Evolutionary conservation across 2,888 invertebrate genomes (phyloP).

Genomic region (Xestia sexstrigata): DNA sequence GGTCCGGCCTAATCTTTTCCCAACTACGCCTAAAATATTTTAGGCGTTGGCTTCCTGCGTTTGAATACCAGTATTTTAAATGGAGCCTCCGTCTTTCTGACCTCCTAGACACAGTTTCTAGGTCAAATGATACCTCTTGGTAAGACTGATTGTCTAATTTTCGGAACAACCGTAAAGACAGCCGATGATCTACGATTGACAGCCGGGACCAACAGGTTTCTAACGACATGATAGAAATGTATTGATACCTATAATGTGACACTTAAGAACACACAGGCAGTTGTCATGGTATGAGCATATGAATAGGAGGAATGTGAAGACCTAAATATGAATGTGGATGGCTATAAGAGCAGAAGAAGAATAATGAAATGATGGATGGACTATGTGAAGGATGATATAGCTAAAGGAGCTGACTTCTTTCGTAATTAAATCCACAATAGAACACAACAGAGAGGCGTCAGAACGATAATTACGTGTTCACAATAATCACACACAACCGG

Average conservation of each 20-base stretch:
- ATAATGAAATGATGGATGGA: background rate
- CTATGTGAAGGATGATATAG: background rate
- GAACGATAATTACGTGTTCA: constrained; percentile 8
- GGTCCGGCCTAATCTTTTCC: background rate
- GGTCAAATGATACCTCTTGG: background rate
- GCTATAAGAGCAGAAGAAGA: background rate
- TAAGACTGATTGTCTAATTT: background rate
- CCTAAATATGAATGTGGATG: background rate
- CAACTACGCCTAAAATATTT: background rate
- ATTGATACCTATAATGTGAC: background rate
- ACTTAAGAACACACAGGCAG: background rate
- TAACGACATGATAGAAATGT: no score
- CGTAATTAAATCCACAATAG: background rate
- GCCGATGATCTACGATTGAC: background rate
- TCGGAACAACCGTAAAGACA: background rate
- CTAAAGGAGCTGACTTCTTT: background rate
- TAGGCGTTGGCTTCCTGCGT: background rate
- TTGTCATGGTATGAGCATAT: background rate
- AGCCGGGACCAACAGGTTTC: no score
- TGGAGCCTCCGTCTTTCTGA: background rate
- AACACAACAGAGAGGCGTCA: constrained; percentile 25
- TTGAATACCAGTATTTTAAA: background rate
- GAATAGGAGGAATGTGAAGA: background rate
- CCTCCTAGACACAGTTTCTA: background rate
- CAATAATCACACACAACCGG: constrained; percentile 32